Evolutionary conservation across 2,888 invertebrate species (phyloP).

Genomic region (Clanis bilineata): DNA sequence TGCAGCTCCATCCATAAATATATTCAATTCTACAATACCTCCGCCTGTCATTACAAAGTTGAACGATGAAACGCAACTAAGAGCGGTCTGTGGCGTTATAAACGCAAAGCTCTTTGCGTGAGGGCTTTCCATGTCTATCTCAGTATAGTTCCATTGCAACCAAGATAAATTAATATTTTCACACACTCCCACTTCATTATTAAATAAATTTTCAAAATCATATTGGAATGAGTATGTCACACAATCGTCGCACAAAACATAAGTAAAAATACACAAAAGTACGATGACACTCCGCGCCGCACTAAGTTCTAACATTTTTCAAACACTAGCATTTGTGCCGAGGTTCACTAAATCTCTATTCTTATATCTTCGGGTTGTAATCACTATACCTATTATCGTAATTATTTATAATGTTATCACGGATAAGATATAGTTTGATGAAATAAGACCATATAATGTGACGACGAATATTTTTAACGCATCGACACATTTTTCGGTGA

Average conservation of each 20-base stretch:
- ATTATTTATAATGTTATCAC: constrained; percentile 25
- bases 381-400: constrained; percentile 21
- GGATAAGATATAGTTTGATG: constrained; percentile 25
- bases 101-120: constrained; percentile 37
- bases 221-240: constrained; percentile 49
- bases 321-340: constrained; percentile 7
- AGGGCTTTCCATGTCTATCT: constrained; percentile 30
- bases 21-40: constrained; percentile 18
- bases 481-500: constrained; percentile 14
- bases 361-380: constrained; percentile 16
- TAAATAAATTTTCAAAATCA: constrained; percentile 40
- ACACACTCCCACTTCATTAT: constrained; percentile 35
- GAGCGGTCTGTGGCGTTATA: constrained; percentile 31
- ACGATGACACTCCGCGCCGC: not conserved
- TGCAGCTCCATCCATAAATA: constrained; percentile 14
- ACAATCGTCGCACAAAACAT: constrained; percentile 28
- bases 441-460: constrained; percentile 18
- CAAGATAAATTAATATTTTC: constrained; percentile 29
- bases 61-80: constrained; percentile 31
- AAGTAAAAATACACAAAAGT: not conserved
- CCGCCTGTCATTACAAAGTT: constrained; percentile 13
- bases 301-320: constrained; percentile 3
- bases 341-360: constrained; percentile 16
- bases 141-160: constrained; percentile 37
- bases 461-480: constrained; percentile 18